A percentile compares a stretch with the other conserved stretches of the same genome.
Conservation (phyloP, 2,888 invertebrate genomes). For the Pycnomerus fuliginosus region DNA sequence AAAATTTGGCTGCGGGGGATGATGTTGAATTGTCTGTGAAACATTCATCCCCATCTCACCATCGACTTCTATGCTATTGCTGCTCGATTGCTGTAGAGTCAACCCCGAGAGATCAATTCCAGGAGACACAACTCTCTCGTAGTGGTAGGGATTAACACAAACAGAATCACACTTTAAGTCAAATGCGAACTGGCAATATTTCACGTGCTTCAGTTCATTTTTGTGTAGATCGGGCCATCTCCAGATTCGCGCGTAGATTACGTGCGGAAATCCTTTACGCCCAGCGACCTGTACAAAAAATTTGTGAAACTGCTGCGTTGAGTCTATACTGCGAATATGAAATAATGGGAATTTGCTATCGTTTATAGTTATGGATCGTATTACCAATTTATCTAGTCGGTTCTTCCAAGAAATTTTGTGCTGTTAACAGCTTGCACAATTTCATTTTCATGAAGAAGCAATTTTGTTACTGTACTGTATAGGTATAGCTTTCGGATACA, state of each 20-base stretch:
- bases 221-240: constrained; percentile 99
- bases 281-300: constrained; percentile 99
- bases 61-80: constrained; percentile 60
- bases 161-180: constrained; percentile 99
- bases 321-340: too few relatives aligned
- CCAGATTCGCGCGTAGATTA: constrained; percentile 98
- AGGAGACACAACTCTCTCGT: constrained; percentile 97
- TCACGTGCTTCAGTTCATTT: constrained; percentile 97
- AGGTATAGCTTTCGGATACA: too few relatives aligned
- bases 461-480: too few relatives aligned
- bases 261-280: constrained; percentile 98
- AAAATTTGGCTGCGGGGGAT: constrained; percentile 66
- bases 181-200: constrained; percentile 97
- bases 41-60: constrained; percentile 58
- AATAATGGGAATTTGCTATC: too few relatives aligned
- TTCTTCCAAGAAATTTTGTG: too few relatives aligned
- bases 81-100: constrained; percentile 75
- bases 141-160: constrained; percentile 99
- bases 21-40: constrained; percentile 68
- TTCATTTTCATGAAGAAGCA: too few relatives aligned
- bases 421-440: too few relatives aligned
- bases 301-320: too few relatives aligned
- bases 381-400: too few relatives aligned
- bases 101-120: constrained; percentile 94
- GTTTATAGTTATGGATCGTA: too few relatives aligned